Evolutionary conservation across 2,888 invertebrate genomes (phyloP).

Genomic region (Drosophila fungiperda): DNA sequence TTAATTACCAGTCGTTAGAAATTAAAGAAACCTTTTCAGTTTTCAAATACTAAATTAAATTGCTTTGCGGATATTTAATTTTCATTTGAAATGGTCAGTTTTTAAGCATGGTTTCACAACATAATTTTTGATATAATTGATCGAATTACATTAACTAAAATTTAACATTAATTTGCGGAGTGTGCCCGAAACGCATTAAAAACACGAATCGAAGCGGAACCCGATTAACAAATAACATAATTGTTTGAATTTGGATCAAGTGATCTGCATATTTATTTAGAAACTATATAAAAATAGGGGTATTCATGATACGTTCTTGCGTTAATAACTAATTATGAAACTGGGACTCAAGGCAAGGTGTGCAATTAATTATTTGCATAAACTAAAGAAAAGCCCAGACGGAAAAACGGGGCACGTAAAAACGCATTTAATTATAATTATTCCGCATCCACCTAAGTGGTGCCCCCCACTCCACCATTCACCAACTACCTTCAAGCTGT

Average conservation of each 20-base stretch:
- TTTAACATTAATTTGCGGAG: neutral
- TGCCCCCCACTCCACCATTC: conserved; percentile 1
- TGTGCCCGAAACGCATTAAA: neutral
- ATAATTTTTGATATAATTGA: neutral
- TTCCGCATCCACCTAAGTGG: conserved; percentile 67
- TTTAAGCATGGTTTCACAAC: neutral
- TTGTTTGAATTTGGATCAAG: neutral
- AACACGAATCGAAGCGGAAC: neutral
- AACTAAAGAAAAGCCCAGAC: conserved; percentile 51
- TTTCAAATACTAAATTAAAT: neutral
- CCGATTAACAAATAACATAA: neutral
- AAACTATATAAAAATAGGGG: neutral
- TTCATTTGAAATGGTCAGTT: neutral
- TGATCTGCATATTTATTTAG: neutral
- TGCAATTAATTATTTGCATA: conserved; percentile 79
- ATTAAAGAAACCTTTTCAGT: neutral
- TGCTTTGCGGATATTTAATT: neutral
- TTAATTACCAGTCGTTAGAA: neutral
- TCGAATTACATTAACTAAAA: neutral
- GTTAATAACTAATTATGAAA: conserved; percentile 37
- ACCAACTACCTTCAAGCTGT: conserved; percentile 20
- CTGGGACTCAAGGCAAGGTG: conserved; percentile 55
- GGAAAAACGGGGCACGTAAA: conserved; percentile 75
- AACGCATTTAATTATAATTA: conserved; percentile 81
- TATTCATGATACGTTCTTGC: neutral